Conservation (phyloP, 2,113 vertebrate species). For the Stictonetta naevosa region DNA sequence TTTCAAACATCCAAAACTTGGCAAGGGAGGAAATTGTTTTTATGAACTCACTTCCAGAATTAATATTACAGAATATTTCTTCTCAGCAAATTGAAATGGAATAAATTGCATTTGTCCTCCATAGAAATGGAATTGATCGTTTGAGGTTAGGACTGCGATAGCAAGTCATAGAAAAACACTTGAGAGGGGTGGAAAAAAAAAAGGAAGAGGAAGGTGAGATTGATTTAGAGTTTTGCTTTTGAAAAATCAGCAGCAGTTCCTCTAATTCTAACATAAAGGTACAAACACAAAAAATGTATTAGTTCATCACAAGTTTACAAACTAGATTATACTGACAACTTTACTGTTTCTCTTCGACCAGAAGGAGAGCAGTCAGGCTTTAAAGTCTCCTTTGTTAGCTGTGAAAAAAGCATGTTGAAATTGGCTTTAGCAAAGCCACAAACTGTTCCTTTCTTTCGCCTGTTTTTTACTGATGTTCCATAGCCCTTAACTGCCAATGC, state of each 20-base stretch:
- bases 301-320: background rate
- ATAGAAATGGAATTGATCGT: constrained; percentile 58
- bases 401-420: background rate
- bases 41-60: constrained; percentile 65
- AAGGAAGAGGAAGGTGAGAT: background rate
- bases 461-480: background rate
- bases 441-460: background rate
- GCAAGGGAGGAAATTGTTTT: constrained; percentile 52
- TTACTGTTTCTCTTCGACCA: background rate
- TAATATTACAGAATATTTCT: constrained; percentile 61
- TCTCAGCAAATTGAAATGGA: constrained; percentile 67
- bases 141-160: constrained; percentile 8
- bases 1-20: constrained; percentile 46
- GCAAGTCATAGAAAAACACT: background rate
- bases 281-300: constrained; percentile 15
- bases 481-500: background rate
- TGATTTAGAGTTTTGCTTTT: constrained; percentile 9
- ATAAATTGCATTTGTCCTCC: constrained; percentile 59
- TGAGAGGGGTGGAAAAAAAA: background rate
- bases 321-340: background rate
- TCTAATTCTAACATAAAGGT: background rate
- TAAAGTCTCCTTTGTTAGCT: background rate
- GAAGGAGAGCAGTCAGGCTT: background rate
- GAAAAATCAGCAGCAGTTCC: constrained; percentile 4
- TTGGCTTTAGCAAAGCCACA: background rate